These are phyloP conservation scores for Anoplolepis gracilipes DNA, from an alignment of 1,140 invertebrate genomes.

Conservation along the genomic window DNA sequence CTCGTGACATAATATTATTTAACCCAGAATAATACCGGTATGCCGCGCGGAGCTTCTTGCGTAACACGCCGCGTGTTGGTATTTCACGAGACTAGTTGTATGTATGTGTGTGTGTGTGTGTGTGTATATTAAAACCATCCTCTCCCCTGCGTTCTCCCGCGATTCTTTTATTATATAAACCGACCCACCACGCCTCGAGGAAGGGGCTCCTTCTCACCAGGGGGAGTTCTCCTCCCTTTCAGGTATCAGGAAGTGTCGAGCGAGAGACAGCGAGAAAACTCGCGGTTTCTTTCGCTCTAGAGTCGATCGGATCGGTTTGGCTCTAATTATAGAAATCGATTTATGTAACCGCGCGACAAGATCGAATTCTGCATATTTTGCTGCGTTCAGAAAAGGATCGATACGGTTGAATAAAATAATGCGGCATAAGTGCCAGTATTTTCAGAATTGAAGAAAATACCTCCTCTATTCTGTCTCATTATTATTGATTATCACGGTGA, in stretches of 20 bases:
- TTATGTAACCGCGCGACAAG: slow-evolving; percentile 32
- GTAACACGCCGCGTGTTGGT: slow-evolving; percentile 78
- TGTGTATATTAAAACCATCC: background rate
- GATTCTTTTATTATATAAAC: slow-evolving; percentile 81
- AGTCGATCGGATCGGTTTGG: slow-evolving; percentile 30
- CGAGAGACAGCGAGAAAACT: slow-evolving; percentile 62
- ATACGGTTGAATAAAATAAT: background rate
- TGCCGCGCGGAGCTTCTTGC: slow-evolving; percentile 70
- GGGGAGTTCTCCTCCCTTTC: slow-evolving; percentile 51
- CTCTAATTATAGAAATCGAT: slow-evolving; percentile 53
- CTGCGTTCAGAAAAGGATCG: background rate
- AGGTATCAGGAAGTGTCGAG: slow-evolving; percentile 61
- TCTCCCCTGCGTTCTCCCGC: background rate
- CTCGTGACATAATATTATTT: slow-evolving; percentile 84
- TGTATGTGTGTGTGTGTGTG: slow-evolving; percentile 55
- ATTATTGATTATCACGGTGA: background rate
- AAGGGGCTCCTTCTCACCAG: background rate
- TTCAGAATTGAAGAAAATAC: background rate
- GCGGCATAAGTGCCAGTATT: background rate
- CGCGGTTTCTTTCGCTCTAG: slow-evolving; percentile 38
- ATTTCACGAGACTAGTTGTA: slow-evolving; percentile 80
- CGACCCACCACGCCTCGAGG: slow-evolving; percentile 44
- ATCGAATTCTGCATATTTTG: slow-evolving; percentile 29
- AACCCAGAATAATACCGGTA: slow-evolving; percentile 81
- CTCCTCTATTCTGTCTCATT: background rate